Evolutionary conservation across 2,797 vertebrate species (phyloP), one percentile per base, ranked within the genome.

Genomic region (Gastrophryne carolinensis): DNA sequence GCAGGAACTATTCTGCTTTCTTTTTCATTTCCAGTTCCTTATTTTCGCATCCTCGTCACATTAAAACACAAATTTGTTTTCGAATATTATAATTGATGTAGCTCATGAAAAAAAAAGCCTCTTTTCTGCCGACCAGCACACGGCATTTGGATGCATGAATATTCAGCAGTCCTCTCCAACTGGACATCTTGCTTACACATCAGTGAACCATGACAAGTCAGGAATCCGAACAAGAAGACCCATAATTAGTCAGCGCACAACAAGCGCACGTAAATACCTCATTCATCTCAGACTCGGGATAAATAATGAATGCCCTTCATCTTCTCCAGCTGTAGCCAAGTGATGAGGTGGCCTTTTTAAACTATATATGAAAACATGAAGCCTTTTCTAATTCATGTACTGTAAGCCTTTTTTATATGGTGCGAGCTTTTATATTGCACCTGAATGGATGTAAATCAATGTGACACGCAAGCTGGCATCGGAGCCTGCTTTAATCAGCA

Each of bases 221-320:
- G 35, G 35, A 64, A 65, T 57, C 26, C 17, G 61, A 57, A 73
- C 34, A 56, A 63, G 52, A 21, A 35, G 26, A n/a, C 35, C 29
- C 26, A 57, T 73, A 65, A 73, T 73, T 73, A 73, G 37, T 56
- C 52, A 65, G 52, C 35, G 39, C 52, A 64, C 29, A 73, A 57
- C 47, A 73, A 57, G 61, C 65, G 65, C 50, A 73, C 50, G 72
- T 47, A 73, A 73, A 65, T 29, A 73, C 49, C 72, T 73, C 39
- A 73, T 65, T 73, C 61, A 65, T 65, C 72, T 73, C 50, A 32
- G 44, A 26, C 11, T 26, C 35, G 11, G 24, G 35, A 56, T 73
- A 73, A 73, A 73, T 73, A 73, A 73, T 73, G 39, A 56, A 73
- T 32, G 50, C 19, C 60, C 64, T 71, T 73, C 50, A 65, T 73